Conservation (phyloP, 2,113 vertebrate genomes). For the Salvelinus namaycush region DNA sequence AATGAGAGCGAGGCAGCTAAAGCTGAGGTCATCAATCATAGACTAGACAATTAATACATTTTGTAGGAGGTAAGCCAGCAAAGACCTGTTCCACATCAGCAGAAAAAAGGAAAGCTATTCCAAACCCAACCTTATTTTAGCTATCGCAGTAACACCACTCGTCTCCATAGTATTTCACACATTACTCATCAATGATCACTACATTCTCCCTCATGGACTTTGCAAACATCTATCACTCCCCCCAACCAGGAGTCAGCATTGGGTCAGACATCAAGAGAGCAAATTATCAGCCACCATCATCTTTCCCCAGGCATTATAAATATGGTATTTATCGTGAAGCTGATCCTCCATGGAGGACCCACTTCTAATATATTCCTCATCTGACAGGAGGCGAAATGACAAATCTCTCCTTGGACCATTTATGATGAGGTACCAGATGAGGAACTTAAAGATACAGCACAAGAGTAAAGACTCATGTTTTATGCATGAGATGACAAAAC, state of each 20-base stretch:
- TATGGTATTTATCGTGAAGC: constrained; percentile 73
- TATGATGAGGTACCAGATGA: constrained; percentile 54
- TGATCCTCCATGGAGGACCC: constrained; percentile 52
- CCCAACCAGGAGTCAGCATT: constrained; percentile 46
- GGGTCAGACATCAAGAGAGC: constrained; percentile 64
- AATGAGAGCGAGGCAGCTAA: constrained; percentile 66
- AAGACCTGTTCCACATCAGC: constrained; percentile 67
- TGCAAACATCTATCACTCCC: constrained; percentile 58
- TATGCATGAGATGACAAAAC: constrained; percentile 66
- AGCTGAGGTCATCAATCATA: constrained; percentile 73
- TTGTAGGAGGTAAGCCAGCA: constrained; percentile 69
- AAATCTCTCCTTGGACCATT: constrained; percentile 66
- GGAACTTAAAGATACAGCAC: constrained; percentile 62
- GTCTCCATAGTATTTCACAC: constrained; percentile 49
- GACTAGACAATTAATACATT: constrained; percentile 74
- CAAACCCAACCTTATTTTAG: constrained; percentile 20
- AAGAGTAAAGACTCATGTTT: constrained; percentile 54
- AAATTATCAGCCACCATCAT: constrained; percentile 74
- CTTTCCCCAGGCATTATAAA: constrained; percentile 73
- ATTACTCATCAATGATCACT: constrained; percentile 64
- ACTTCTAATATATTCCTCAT: constrained; percentile 67
- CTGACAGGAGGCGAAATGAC: constrained; percentile 65
- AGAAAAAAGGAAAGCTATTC: constrained; percentile 53
- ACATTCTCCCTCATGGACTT: constrained; percentile 38
- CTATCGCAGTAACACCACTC: constrained; percentile 17